These are phyloP conservation scores for Fistularia tabacaria DNA, from an alignment of 2,797 vertebrate genomes.

Conservation along the genomic window DNA sequence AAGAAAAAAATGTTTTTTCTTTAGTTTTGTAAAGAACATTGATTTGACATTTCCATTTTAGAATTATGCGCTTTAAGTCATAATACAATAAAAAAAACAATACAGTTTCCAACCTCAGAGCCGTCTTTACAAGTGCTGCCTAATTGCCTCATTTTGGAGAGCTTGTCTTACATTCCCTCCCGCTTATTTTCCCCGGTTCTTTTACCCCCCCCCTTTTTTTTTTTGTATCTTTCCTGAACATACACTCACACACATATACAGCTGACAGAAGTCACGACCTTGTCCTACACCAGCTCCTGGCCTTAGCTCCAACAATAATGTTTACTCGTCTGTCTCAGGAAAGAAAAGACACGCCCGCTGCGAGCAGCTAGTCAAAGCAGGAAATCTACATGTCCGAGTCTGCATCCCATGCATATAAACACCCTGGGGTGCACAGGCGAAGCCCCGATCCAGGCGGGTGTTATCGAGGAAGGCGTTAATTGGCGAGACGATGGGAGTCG, in stretches of 20 bases:
- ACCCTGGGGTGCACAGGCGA: conserved; percentile 32
- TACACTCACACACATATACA: conserved; percentile 11
- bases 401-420: conserved; percentile 39
- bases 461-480: conserved; percentile 45
- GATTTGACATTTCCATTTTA: conserved; percentile 16
- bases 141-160: conserved; percentile 3
- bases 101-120: conserved; percentile 4
- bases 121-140: background rate
- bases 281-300: conserved; percentile 45
- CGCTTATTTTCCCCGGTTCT: conserved; percentile 20
- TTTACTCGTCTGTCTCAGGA: conserved; percentile 70
- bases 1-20: conserved; percentile 8
- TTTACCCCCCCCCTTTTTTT: conserved; percentile 10
- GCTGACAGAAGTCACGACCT: conserved; percentile 45
- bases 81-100: background rate
- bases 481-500: conserved; percentile 33
- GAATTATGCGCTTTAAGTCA: too few species aligned
- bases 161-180: conserved; percentile 7
- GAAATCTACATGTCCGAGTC: conserved; percentile 56
- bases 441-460: conserved; percentile 9
- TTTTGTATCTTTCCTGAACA: conserved; percentile 21
- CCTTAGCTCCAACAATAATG: conserved; percentile 71
- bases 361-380: conserved; percentile 68
- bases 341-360: conserved; percentile 61
- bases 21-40: conserved; percentile 8